These are phyloP conservation scores for Glandiceps talaboti DNA, from an alignment of 53 echinoderm and acorn worm species.

Conservation along the genomic window DNA sequence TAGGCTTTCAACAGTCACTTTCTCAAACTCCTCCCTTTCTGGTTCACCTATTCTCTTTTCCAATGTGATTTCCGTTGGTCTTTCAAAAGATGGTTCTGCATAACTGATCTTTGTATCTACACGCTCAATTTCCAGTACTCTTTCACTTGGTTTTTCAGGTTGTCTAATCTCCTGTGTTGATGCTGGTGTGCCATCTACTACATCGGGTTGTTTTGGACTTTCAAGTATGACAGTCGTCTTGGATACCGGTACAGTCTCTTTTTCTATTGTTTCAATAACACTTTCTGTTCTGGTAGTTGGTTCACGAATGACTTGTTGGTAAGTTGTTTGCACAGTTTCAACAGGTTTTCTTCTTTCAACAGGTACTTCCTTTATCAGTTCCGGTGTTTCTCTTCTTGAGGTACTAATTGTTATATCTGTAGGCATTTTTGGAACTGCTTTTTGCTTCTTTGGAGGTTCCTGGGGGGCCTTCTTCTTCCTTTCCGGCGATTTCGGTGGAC, in stretches of 20 bases:
- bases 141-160: too few relatives aligned
- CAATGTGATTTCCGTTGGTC: not conserved
- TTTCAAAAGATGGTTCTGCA: not conserved
- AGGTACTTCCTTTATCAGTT: too few relatives aligned
- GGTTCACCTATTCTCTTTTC: not conserved
- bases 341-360: too few relatives aligned
- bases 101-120: not conserved
- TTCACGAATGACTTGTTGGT: not conserved
- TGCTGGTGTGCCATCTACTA: not conserved
- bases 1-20: not conserved
- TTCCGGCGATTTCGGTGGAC: not conserved
- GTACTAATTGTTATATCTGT: not conserved
- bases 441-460: not conserved
- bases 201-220: not conserved
- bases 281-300: not conserved
- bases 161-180: too few relatives aligned
- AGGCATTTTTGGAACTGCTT: not conserved
- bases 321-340: not conserved
- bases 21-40: not conserved
- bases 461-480: not conserved
- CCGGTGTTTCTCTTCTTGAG: not conserved
- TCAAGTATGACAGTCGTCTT: too few relatives aligned
- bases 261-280: too few relatives aligned
- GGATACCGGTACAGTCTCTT: too few relatives aligned
- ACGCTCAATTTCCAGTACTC: too few relatives aligned